A percentile compares a stretch with the other conserved stretches of the same genome.
Evolutionary conservation across 2,113 vertebrate species (phyloP).

Genomic region (Triplophysa tibetana): DNA sequence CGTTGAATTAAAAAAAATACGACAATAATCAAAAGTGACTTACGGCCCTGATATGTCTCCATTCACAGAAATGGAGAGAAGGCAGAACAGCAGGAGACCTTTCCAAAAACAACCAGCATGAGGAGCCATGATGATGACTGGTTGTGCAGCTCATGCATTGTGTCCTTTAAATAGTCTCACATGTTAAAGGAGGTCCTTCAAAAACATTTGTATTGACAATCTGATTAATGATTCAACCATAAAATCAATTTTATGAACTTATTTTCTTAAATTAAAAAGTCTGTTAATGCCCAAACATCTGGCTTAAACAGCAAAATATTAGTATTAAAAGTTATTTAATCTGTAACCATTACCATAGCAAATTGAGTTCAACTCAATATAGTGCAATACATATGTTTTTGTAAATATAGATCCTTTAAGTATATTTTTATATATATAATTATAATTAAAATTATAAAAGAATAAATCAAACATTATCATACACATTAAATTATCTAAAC

Average conservation of each 20-base stretch:
- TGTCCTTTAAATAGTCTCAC: constrained; percentile 21
- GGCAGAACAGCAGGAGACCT: constrained; percentile 53
- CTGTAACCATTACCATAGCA: no score
- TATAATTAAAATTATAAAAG: no score
- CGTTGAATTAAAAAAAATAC: no score
- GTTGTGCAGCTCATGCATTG: neutral
- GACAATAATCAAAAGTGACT: constrained; percentile 49
- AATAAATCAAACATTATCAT: no score
- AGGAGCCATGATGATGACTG: constrained; percentile 57
- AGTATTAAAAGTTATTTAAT: no score
- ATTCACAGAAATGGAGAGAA: constrained; percentile 47
- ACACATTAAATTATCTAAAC: neutral
- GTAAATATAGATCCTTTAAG: no score
- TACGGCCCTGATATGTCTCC: constrained; percentile 54
- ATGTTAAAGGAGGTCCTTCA: neutral
- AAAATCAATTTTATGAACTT: neutral
- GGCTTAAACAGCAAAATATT: no score
- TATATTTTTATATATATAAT: no score
- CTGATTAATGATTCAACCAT: constrained; percentile 38
- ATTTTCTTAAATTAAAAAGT: neutral
- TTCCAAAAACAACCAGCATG: constrained; percentile 43
- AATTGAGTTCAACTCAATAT: no score
- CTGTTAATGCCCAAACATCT: neutral
- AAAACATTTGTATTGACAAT: neutral
- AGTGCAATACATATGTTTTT: no score